Percentiles rank a stretch among this genome's conserved stretches.
Evolutionary conservation across 2,797 vertebrate species (phyloP).

Genomic region (Platyrinchus mystaceus): DNA sequence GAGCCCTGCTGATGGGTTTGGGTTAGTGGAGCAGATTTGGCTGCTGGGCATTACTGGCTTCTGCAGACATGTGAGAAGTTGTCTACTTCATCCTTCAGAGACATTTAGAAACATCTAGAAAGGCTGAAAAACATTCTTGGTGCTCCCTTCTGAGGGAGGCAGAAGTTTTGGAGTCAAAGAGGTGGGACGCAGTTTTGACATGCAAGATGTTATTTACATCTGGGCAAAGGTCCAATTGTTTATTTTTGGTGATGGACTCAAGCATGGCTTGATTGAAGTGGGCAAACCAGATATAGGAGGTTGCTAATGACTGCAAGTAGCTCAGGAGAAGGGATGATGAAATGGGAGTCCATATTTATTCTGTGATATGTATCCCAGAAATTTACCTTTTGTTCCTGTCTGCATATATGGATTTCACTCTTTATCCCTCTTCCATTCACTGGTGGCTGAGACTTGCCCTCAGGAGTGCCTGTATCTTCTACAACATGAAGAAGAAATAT

Average conservation of each 20-base stretch:
- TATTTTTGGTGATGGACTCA: neutral
- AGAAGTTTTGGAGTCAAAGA: neutral
- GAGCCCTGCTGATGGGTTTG: neutral
- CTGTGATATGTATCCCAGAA: neutral
- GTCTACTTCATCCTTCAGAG: neutral
- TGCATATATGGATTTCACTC: neutral
- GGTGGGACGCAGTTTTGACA: neutral
- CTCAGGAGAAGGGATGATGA: neutral
- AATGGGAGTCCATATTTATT: neutral
- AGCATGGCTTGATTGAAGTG: neutral
- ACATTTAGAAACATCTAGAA: neutral
- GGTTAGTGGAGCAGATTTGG: neutral
- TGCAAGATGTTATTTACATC: neutral
- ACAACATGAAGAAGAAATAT: rapidly evolving
- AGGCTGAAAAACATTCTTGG: neutral
- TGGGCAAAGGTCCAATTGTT: neutral
- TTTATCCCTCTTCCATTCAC: neutral
- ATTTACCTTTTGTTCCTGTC: neutral
- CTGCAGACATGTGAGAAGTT: neutral
- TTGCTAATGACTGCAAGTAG: neutral
- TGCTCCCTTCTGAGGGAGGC: neutral
- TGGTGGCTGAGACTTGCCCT: neutral
- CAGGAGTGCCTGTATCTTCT: neutral
- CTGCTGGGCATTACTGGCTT: neutral
- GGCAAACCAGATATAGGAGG: neutral